Evolutionary conservation across 1,140 invertebrate genomes (phyloP).

Genomic region (Helicorthomorpha holstii): DNA sequence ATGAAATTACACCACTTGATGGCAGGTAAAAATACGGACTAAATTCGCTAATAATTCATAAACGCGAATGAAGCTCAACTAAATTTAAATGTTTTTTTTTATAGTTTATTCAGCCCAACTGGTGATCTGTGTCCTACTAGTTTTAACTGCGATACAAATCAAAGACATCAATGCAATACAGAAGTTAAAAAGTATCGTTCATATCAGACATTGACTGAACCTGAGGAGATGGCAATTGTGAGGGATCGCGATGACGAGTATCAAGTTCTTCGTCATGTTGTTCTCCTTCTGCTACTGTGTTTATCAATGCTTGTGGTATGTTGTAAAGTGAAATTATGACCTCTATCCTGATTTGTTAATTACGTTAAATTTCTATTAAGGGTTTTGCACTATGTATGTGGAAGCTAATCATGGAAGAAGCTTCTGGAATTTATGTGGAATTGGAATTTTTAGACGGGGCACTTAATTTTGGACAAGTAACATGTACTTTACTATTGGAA

Average conservation of each 20-base stretch:
- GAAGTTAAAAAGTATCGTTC: slow-evolving; percentile 34
- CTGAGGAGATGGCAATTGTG: slow-evolving; percentile 27
- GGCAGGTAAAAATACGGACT: no score
- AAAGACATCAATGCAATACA: slow-evolving; percentile 32
- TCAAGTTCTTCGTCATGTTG: slow-evolving; percentile 61
- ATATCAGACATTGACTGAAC: slow-evolving; percentile 29
- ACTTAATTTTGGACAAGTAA: slow-evolving; percentile 70
- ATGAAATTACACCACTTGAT: neutral
- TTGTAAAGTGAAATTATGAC: slow-evolving; percentile 8
- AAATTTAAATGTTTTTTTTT: neutral
- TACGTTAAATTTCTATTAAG: no score
- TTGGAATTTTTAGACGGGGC: slow-evolving; percentile 76
- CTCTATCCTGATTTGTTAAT: slow-evolving; percentile 15
- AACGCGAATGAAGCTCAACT: no score
- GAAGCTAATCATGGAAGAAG: slow-evolving; percentile 64
- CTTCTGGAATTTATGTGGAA: slow-evolving; percentile 77
- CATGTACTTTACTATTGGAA: slow-evolving; percentile 29
- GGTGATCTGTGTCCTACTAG: slow-evolving; percentile 8
- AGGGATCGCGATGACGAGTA: slow-evolving; percentile 29
- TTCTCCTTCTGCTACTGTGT: slow-evolving; percentile 59
- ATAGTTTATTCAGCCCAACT: slow-evolving; percentile 2
- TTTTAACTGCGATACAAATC: slow-evolving; percentile 17
- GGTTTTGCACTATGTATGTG: slow-evolving; percentile 69
- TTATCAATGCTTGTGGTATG: slow-evolving; percentile 78
- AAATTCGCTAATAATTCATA: no score